Base-by-base conservation (phyloP, 2,113 vertebrate genomes). In the Gymnobelideus leadbeateri region DNA sequence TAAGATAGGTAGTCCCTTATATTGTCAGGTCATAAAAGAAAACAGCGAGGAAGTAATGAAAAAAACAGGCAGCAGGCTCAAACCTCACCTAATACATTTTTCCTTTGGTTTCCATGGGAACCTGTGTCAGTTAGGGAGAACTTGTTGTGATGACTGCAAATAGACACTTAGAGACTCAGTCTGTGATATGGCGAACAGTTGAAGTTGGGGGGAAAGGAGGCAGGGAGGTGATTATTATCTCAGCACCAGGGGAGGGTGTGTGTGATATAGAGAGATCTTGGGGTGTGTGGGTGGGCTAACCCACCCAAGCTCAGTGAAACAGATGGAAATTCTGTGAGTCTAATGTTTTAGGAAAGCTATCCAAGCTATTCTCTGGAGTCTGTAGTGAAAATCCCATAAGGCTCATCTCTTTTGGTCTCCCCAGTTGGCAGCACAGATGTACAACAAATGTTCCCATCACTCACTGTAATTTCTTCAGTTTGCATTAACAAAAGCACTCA, bases 401-500 rank as follows among this genome's bases (percentile, higher is more conserved):
- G 61, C 61, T 77, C 61, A 77, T 77, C 61, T 77, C 61, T 77
- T 77, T 77, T n/a, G 61, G 61, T 77, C 61, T 77, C 14, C 31
- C 61, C 61, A 77, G 61, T 77, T 77, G 61, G 61, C 37, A 77
- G 61, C 61, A 77, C 61, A 77, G 61, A 77, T 77, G 61, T 77
- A 77, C 14, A 77, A 91, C 91, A 91, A 54, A 25, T 54, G 52
- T 53, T 91, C 51, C 37, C 19, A 91, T 91, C 91, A 91, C 51
- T 91, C 51, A 53, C 43, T 91, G 43, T 53, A 91, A 91, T 26
- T 51, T 91, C 37, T 91, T 91, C 51, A 53, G 37, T 43, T 91
- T 91, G 37, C 24, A 91, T 54, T 43, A 53, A 91, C 51, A 91
- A 54, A 77, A 5, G 61, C 37, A 77, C 61, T 77, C 61, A 77